Conservation (phyloP, 2,797 vertebrate genomes). For the Phataginus tricuspis region DNA sequence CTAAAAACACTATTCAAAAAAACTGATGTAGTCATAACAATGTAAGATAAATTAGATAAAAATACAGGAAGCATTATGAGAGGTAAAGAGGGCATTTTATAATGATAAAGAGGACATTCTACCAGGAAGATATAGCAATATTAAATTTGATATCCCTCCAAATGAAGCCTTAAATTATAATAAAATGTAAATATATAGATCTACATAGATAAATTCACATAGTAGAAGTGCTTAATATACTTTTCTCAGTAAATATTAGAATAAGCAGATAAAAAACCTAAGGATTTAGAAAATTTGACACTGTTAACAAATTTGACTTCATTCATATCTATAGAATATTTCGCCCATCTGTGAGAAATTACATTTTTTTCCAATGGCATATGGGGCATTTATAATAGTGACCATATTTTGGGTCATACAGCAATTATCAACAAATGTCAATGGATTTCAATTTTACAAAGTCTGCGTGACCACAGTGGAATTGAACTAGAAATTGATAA, state of each 20-base stretch:
- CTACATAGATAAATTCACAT: not conserved
- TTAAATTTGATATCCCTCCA: not conserved
- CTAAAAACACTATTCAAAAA: not conserved
- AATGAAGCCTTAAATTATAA: not conserved
- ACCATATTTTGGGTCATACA: not conserved
- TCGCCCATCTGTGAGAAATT: not conserved
- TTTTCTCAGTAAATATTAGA: not conserved
- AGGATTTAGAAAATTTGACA: not conserved
- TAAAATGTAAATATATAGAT: not conserved
- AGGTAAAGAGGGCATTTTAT: not conserved
- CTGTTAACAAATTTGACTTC: not conserved
- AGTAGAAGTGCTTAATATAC: not conserved
- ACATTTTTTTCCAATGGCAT: not conserved
- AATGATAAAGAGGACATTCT: not conserved
- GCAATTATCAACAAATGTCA: conserved; percentile 4
- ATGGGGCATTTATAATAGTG: not conserved
- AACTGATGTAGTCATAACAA: not conserved
- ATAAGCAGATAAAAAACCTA: not conserved
- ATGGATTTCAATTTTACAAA: not conserved
- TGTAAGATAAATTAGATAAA: not conserved
- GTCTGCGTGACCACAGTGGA: not conserved
- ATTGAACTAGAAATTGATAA: not conserved
- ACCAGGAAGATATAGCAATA: not conserved
- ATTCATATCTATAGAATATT: not conserved
- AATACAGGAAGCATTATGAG: not conserved